A percentile compares a stretch with the other conserved stretches of the same genome.
Conservation (phyloP, 2,797 vertebrate species). For the Pyrocephalus nanus region DNA sequence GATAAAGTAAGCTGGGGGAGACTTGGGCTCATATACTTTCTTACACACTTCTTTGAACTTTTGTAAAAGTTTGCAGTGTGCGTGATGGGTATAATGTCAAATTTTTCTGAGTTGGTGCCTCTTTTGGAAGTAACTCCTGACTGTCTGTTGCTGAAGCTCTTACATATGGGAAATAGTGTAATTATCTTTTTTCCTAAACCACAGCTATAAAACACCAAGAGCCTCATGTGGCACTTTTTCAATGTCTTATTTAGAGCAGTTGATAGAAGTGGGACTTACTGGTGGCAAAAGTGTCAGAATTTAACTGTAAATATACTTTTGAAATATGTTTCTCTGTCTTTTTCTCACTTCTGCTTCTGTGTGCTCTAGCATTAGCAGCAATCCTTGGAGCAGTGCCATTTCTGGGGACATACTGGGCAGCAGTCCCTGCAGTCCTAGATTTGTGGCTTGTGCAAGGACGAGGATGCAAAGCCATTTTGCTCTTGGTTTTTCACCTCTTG, state of each 20-base stretch:
- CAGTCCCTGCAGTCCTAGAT: slow-evolving; percentile 91
- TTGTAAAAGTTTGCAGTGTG: neutral
- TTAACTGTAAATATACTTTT: neutral
- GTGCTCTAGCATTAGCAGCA: slow-evolving; percentile 88
- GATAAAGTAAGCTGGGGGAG: neutral
- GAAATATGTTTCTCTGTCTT: neutral
- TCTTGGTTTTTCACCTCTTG: slow-evolving; percentile 92
- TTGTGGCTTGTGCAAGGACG: slow-evolving; percentile 95
- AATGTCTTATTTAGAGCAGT: neutral
- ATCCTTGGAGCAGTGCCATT: slow-evolving; percentile 97
- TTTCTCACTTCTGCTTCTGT: slow-evolving; percentile 5
- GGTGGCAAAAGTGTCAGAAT: neutral
- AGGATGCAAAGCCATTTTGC: slow-evolving; percentile 90
- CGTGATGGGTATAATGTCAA: neutral
- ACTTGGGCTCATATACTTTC: neutral
- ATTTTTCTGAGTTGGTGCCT: neutral
- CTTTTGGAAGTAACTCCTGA: neutral
- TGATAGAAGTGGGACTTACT: neutral
- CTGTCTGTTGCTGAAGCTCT: neutral
- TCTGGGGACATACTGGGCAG: slow-evolving; percentile 97
- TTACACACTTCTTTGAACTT: neutral
- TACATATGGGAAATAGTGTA: neutral
- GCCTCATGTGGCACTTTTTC: neutral
- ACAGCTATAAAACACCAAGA: neutral
- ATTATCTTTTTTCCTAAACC: neutral